Evolutionary conservation across 1,140 invertebrate species (phyloP), one percentile per base, ranked within the genome.

Genomic region (Aphelinus certus): DNA sequence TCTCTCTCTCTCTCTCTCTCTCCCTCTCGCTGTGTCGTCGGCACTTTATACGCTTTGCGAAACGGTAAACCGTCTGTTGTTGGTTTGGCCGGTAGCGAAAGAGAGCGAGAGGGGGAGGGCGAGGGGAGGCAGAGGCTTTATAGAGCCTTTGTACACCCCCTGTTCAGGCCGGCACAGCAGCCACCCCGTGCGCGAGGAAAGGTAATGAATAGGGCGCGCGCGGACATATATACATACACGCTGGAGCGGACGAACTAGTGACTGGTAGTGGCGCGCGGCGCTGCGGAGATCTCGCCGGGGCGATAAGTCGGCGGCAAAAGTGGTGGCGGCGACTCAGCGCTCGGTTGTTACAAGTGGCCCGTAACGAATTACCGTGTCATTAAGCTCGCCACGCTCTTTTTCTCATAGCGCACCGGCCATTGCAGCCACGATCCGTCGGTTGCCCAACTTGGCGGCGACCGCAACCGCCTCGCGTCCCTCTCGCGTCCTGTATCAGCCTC

Each of bases 181-280:
- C 62, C 26, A 71, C 75, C 76, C 68, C 60, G 46, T 77, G 26
- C 26, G 26, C 26, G 78, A 81, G 79, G 78, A 77, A 81, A 83
- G 83, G 81, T 85, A 87, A 87, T 87, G 86, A 87, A 87, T 87
- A 87, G 83, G 77, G 82, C 80, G 70, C 58, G 65, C 74, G 26
- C 45, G 53, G 66, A 68, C 53, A 53, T 56, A 53, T 56, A 7
- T 57, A 53, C 46, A 26, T 26, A 26, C 26, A 26, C 26, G 26
- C 26, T 26, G 26, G 26, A 3, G 7, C 46, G 45, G 60, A 55
- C 42, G 55, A 55, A 61, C 65, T 61, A 46, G 26, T 26, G 26
- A 26, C 26, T 26, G 26, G 26, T 26, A 26, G 26, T 26, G 26
- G 26, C 26, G 26, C 26, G 26, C 26, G 26, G 26, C 26, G 26